Base-by-base conservation (phyloP, 2,888 invertebrate genomes). In the Dorcus parallelipipedus region DNA sequence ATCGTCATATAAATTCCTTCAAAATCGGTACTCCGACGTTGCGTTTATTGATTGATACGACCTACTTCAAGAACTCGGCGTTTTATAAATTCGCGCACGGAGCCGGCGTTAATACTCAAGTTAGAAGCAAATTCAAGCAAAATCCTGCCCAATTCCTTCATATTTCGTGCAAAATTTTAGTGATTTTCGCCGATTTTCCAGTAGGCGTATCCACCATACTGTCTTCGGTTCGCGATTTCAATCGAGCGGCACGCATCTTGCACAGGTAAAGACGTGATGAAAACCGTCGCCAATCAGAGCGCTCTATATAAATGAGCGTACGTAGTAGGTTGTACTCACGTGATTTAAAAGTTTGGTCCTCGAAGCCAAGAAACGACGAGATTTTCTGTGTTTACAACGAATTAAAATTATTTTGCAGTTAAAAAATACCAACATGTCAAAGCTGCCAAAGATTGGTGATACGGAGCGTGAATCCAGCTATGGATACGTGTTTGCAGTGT, bases 401-500 rank as follows among this genome's bases (percentile, higher is more conserved):
- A 10, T 39, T 20, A n/a, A 23, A 9, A 8, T 14, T 49, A 20
- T 38, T 55, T 60, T 56, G 39, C 47, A 52, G 14, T 40, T 41
- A 56, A 5, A 41, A 47, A 52, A 17, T 14, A 38, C 14, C 80
- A 86, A 79, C 70, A 91, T 90, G 89, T 83, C 86, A 72, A 81
- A 79, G 67, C 79, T 93, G 77, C 85, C 84, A 72, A 89, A 86
- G 78, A 86, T 94, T 73, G 83, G 83, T 71, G 89, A 93, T 80
- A 93, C 90, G 72, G 95, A 95, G 66, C 87, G 84, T 72, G 98
- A 99, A 81, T 85, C 88, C 45, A 86, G 81, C 73, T 97, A 92
- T 79, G 99, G 99, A 67, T 97, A 91, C 79, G 98, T 99, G 42
- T 95, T 87, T 76, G 97, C 96, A 43, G 99, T 99, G 20, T 99